These are phyloP conservation scores for Indicator maculatus DNA, from an alignment of 2,113 vertebrate species.

Conservation along the genomic window DNA sequence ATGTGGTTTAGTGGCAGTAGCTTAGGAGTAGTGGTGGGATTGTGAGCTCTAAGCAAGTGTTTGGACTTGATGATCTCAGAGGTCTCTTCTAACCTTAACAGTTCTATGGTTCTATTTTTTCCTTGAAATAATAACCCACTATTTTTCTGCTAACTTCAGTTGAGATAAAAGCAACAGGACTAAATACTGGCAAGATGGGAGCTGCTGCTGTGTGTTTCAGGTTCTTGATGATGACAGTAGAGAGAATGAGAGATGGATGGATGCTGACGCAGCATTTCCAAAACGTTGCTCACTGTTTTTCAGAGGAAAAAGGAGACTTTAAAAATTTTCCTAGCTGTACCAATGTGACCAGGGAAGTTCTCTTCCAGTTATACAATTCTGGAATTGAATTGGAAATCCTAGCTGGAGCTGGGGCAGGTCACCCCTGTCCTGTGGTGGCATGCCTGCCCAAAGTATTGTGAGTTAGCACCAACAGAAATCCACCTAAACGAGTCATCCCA, in stretches of 20 bases:
- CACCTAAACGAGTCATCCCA: neutral
- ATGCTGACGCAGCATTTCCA: neutral
- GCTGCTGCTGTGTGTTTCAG: neutral
- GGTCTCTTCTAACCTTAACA: too few species aligned
- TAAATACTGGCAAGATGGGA: neutral
- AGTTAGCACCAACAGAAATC: neutral
- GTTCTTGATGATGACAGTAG: neutral
- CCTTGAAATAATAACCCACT: neutral
- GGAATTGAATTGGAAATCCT: neutral
- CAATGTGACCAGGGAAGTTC: neutral
- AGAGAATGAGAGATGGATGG: neutral
- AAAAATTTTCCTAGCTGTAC: neutral
- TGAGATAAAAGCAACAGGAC: neutral
- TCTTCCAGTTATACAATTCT: neutral
- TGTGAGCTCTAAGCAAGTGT: too few species aligned
- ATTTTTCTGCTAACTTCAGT: neutral
- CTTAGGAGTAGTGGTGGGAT: too few species aligned
- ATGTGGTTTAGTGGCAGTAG: too few species aligned
- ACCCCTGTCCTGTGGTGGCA: neutral
- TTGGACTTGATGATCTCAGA: too few species aligned
- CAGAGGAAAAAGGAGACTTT: neutral
- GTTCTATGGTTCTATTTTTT: neutral
- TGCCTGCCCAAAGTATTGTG: rapidly evolving
- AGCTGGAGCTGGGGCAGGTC: neutral
- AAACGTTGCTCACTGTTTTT: neutral